phyloP scores from a whole-genome alignment of 2,888 invertebrate species.

The Malthinus seriepunctatus region DNA sequence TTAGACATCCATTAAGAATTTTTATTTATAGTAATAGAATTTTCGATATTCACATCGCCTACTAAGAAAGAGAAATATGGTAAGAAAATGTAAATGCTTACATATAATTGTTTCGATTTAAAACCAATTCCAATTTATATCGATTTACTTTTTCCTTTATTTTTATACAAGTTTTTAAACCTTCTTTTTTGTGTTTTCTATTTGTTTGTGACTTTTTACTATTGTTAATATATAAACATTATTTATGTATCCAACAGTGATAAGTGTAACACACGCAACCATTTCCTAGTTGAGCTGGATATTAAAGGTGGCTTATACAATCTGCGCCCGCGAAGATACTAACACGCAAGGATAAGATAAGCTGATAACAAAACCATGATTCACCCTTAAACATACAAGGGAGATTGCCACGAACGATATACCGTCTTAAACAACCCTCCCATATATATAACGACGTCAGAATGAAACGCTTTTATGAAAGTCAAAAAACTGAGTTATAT shows the following conservation, averaged over 20 bases:
- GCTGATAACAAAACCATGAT: conserved; percentile 42
- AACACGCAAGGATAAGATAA: conserved; percentile 44
- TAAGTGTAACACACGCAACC: conserved; percentile 1
- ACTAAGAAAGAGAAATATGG: background rate
- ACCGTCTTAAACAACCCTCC: conserved; percentile 32
- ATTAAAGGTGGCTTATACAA: conserved; percentile 37
- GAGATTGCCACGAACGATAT: conserved; percentile 32
- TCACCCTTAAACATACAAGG: conserved; percentile 43
- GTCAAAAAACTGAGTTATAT: conserved; percentile 29
- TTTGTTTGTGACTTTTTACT: background rate
- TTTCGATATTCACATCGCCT: background rate
- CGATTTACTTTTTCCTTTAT: too few species aligned
- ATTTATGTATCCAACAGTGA: conserved; percentile 3
- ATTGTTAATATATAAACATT: background rate
- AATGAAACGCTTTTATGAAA: conserved; percentile 26
- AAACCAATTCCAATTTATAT: too few species aligned
- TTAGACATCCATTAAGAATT: conserved; percentile 29
- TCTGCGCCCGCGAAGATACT: conserved; percentile 38
- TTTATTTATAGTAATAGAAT: conserved; percentile 22
- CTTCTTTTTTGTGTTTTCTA: too few species aligned
- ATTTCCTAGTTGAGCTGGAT: conserved; percentile 23
- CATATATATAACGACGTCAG: conserved; percentile 31
- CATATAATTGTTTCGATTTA: too few species aligned
- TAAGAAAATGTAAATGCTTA: background rate
- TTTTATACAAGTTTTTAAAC: too few species aligned